These are phyloP conservation scores for Hestina assimilis DNA, from an alignment of 1,140 invertebrate species.

Conservation along the genomic window DNA sequence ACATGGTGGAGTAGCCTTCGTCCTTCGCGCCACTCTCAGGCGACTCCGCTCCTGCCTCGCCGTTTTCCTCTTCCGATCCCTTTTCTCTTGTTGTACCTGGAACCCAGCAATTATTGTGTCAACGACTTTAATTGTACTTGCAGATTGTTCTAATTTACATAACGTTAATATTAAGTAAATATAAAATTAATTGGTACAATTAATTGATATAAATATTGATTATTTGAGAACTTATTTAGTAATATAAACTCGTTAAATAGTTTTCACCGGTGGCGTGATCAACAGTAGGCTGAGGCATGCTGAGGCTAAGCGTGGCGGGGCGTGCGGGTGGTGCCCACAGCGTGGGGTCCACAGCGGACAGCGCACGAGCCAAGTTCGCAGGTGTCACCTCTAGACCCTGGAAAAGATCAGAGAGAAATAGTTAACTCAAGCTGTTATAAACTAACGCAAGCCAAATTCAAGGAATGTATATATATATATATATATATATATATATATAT, in stretches of 20 bases:
- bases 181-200: background rate
- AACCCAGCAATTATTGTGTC: slow-evolving; percentile 28
- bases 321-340: slow-evolving; percentile 81
- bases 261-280: slow-evolving; percentile 33
- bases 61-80: slow-evolving; percentile 71
- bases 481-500: too few relatives aligned
- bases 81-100: slow-evolving; percentile 58
- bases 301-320: slow-evolving; percentile 83
- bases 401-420: slow-evolving; percentile 8
- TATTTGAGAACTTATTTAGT: too few relatives aligned
- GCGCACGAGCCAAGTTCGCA: slow-evolving; percentile 77
- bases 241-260: background rate
- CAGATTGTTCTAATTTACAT: too few relatives aligned
- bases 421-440: too few relatives aligned
- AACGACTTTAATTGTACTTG: too few relatives aligned
- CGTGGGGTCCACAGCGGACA: slow-evolving; percentile 80
- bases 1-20: slow-evolving; percentile 94
- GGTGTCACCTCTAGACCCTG: slow-evolving; percentile 80
- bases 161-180: too few relatives aligned
- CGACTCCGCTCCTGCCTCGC: slow-evolving; percentile 81
- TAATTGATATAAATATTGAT: background rate
- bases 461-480: too few relatives aligned
- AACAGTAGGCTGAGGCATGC: slow-evolving; percentile 74
- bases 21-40: slow-evolving; percentile 88
- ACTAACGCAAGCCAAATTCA: too few relatives aligned